These are phyloP conservation scores for Lepidurus couesii DNA, from an alignment of 1,140 invertebrate species.

Conservation along the genomic window DNA sequence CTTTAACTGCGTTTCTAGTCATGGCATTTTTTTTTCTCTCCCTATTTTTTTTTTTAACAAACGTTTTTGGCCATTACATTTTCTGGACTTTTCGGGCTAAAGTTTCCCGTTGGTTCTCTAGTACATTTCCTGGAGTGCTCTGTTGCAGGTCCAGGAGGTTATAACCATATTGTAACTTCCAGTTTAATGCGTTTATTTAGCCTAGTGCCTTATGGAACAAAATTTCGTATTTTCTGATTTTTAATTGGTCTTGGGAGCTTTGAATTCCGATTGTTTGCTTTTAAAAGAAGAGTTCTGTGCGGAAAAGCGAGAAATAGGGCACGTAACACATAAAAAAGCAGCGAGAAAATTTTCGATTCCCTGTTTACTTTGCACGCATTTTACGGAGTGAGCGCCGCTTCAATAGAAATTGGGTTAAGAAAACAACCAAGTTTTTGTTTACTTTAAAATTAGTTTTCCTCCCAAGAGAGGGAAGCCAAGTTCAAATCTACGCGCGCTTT, in stretches of 20 bases:
- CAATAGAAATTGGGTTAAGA: constrained; percentile 11
- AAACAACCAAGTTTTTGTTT: not conserved
- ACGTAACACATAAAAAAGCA: not conserved
- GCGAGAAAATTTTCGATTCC: not conserved
- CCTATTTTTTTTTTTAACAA: not conserved
- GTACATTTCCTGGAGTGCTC: not conserved
- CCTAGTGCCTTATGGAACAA: constrained; percentile 15
- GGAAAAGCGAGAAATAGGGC: not conserved
- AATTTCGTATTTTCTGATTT: not conserved
- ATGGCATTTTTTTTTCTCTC: not conserved
- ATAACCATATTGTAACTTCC: not conserved
- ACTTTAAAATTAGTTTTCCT: not conserved
- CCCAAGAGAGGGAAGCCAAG: not conserved
- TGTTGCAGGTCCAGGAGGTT: not conserved
- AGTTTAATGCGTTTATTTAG: not conserved
- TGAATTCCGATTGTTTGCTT: not conserved
- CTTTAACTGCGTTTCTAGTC: constrained; percentile 14
- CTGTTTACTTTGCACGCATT: not conserved
- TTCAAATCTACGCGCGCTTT: not conserved
- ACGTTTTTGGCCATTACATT: not conserved
- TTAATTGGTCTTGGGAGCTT: not conserved
- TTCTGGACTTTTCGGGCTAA: not conserved
- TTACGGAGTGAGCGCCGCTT: not conserved
- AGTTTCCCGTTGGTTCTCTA: not conserved
- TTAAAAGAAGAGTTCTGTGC: not conserved